Evolutionary conservation across 1,140 invertebrate species (phyloP).

Genomic region (Zophobas atratus): DNA sequence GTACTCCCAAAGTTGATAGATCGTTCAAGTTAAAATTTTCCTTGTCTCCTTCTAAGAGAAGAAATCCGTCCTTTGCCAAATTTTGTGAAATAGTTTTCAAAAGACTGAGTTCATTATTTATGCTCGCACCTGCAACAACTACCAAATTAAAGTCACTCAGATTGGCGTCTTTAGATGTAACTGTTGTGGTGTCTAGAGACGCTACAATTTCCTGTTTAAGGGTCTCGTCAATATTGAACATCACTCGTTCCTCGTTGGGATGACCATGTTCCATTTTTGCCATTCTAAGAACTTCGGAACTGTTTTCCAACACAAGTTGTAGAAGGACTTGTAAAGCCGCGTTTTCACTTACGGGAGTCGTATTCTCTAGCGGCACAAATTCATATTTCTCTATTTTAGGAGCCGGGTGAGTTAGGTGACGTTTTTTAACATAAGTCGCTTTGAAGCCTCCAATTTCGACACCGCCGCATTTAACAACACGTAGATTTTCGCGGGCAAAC

Average conservation of each 20-base stretch:
- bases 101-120: slow-evolving; percentile 69
- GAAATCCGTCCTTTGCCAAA: slow-evolving; percentile 81
- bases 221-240: slow-evolving; percentile 72
- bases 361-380: slow-evolving; percentile 85
- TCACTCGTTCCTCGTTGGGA: slow-evolving; percentile 85
- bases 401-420: slow-evolving; percentile 80
- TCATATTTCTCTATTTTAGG: slow-evolving; percentile 88
- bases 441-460: slow-evolving; percentile 93
- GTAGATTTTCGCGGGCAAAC: slow-evolving; percentile 82
- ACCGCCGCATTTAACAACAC: slow-evolving; percentile 87
- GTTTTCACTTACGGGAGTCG: slow-evolving; percentile 73
- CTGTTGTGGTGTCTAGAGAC: slow-evolving; percentile 73
- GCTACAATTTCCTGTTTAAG: slow-evolving; percentile 79
- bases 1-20: slow-evolving; percentile 68
- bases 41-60: slow-evolving; percentile 82
- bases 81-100: slow-evolving; percentile 74
- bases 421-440: slow-evolving; percentile 88
- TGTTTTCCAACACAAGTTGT: slow-evolving; percentile 87
- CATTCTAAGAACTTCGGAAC: slow-evolving; percentile 70
- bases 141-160: slow-evolving; percentile 72
- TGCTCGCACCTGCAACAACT: slow-evolving; percentile 75
- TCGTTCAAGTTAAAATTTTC: slow-evolving; percentile 70
- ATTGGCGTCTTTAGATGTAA: slow-evolving; percentile 68
- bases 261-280: slow-evolving; percentile 65
- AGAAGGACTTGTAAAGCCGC: slow-evolving; percentile 75